A percentile compares a stretch with the other conserved stretches of the same genome.
Evolutionary conservation across 2,888 invertebrate genomes (phyloP).

Genomic region (Lamellibrachia satsuma): DNA sequence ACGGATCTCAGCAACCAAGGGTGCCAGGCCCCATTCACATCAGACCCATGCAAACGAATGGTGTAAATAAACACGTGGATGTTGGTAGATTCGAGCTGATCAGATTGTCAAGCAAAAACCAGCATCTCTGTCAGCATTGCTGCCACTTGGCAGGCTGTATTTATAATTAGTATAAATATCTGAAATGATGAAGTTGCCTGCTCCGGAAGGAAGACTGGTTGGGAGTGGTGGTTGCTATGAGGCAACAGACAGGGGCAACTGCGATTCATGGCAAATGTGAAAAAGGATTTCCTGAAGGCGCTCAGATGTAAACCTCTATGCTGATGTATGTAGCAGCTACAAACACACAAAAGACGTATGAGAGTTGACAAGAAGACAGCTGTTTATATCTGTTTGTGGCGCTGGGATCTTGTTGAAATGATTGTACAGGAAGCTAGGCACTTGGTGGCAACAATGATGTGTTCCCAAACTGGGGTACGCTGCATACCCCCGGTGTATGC

Average conservation of each 20-base stretch:
- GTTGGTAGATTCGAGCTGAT: not conserved
- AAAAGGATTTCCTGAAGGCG: not conserved
- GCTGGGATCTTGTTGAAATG: not conserved
- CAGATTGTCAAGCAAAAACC: not conserved
- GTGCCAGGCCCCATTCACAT: not conserved
- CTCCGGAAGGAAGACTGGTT: not conserved
- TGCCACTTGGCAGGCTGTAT: constrained; percentile 1
- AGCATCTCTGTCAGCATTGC: not conserved
- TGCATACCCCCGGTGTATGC: no score
- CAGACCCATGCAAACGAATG: not conserved
- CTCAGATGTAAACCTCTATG: not conserved
- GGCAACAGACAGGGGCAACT: not conserved
- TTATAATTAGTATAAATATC: constrained; percentile 9
- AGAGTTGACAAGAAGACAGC: not conserved
- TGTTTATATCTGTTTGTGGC: not conserved
- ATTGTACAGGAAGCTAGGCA: not conserved
- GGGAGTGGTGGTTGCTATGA: not conserved
- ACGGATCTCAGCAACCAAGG: not conserved
- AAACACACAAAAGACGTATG: not conserved
- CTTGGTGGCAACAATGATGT: not conserved
- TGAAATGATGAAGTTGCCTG: not conserved
- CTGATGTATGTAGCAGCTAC: not conserved
- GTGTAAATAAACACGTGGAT: not conserved
- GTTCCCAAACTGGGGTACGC: no score
- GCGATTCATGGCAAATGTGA: not conserved